A percentile compares a stretch with the other conserved stretches of the same genome.
phyloP scores from a whole-genome alignment of 2,113 vertebrate species.

The Podocnemis expansa region DNA sequence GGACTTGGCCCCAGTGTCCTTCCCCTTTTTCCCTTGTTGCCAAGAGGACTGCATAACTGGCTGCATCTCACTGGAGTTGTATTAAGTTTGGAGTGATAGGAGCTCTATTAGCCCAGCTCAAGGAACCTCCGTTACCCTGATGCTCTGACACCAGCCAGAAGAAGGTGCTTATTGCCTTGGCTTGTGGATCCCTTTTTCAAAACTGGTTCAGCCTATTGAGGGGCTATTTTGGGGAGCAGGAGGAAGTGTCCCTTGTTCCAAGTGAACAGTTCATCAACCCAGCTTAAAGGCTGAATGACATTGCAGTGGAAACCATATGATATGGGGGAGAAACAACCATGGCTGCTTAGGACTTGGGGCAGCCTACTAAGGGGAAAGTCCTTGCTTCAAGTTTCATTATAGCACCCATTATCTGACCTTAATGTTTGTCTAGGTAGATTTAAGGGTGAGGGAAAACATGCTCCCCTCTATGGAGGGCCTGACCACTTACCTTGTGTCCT shows the following conservation, averaged over 20 bases:
- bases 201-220: background rate
- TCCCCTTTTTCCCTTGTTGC: background rate
- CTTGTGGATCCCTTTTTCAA: background rate
- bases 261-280: background rate
- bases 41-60: background rate
- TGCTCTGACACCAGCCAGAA: too few relatives aligned
- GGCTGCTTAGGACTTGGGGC: background rate
- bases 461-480: background rate
- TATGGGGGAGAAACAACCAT: background rate
- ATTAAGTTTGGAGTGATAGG: background rate
- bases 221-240: background rate
- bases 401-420: background rate
- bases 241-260: background rate
- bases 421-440: background rate
- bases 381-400: background rate
- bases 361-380: background rate
- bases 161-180: background rate
- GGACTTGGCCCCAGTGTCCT: background rate
- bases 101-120: background rate
- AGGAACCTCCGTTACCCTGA: background rate
- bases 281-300: background rate
- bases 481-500: background rate
- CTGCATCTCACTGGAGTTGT: background rate
- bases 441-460: background rate
- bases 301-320: background rate